Evolutionary conservation across 92 coral and sea anemone genomes (phyloP).

Genomic region (Porites lobata): DNA sequence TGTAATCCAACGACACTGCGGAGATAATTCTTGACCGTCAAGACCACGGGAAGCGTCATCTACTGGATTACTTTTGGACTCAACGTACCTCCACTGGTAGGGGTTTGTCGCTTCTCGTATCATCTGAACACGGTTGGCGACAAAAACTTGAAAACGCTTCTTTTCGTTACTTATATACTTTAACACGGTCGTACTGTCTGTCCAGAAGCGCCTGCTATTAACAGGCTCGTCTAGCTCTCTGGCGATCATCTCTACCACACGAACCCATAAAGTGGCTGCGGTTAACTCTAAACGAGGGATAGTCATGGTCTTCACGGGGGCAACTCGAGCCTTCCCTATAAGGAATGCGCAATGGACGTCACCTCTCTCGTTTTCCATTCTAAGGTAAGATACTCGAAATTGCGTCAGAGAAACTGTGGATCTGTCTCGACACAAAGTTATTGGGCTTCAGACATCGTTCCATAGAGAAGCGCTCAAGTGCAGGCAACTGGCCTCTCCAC

Average conservation of each 20-base stretch:
- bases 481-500: slow-evolving; percentile 35
- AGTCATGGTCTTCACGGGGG: slow-evolving; percentile 36
- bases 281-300: slow-evolving; percentile 65
- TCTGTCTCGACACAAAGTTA: slow-evolving; percentile 18
- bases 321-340: slow-evolving; percentile 20
- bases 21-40: too few relatives aligned
- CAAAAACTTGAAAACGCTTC: too few relatives aligned
- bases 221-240: slow-evolving; percentile 40
- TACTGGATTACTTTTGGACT: too few relatives aligned
- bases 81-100: not conserved
- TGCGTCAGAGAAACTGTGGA: slow-evolving; percentile 57
- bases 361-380: slow-evolving; percentile 23
- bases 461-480: slow-evolving; percentile 3
- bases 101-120: not conserved
- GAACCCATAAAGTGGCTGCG: slow-evolving; percentile 64
- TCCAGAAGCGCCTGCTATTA: slow-evolving; percentile 31
- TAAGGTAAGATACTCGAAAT: slow-evolving; percentile 13
- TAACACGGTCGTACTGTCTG: slow-evolving; percentile 59
- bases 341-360: slow-evolving; percentile 37
- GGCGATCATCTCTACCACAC: slow-evolving; percentile 37
- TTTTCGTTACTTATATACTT: slow-evolving; percentile 67
- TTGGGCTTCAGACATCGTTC: slow-evolving; percentile 47
- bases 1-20: too few relatives aligned
- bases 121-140: slow-evolving; percentile 37
- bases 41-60: too few relatives aligned